Evolutionary conservation across 2,113 vertebrate genomes (phyloP), one percentile per base, ranked within the genome.

Genomic region (Hippocampus comes): DNA sequence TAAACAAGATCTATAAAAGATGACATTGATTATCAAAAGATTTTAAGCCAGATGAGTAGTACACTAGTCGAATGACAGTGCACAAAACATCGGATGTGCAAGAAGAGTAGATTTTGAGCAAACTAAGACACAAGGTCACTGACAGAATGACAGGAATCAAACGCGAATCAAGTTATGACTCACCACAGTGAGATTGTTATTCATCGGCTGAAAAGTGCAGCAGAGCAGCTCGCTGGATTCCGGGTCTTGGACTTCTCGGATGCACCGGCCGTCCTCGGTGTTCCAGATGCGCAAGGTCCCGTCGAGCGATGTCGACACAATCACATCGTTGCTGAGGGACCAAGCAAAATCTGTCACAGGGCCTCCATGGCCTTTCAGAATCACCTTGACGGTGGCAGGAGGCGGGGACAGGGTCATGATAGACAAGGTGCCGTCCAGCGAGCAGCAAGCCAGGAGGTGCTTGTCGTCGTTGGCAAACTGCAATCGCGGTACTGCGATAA

Each of bases 151-250:
- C 18, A 5, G 17, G 18, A 41, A 20, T 21, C 18, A 63, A 64
- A 25, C 4, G 30, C 7, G 30, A 63, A 11, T 59, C 3, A n/a
- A 67, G 38, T 38, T 27, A 25, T 21, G 49, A 91, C 94, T 90
- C 76, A 97, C 96, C 95, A 97, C 96, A 0, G 96, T 97, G 21
- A 97, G 95, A 87, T 97, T 97, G 86, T 98, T 98, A 79, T 98
- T 98, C 91, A 98, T 95, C 0, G 96, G 96, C 86, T 98, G 96
- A 86, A 98, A 98, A 21, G 94, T 96, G 78, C 96, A 98, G 92
- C 96, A 98, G 8, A 98, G 94, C 75, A 98, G 88, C 72, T 95
- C 94, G 0, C 95, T 95, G 7, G 93, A 90, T 2, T 98, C 96
- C 0, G 95, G 95, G 81, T 98, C 96, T 3, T 91, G 82, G 70